Conservation (phyloP, 1,140 invertebrate genomes). For the Drosophila oshimai region DNA sequence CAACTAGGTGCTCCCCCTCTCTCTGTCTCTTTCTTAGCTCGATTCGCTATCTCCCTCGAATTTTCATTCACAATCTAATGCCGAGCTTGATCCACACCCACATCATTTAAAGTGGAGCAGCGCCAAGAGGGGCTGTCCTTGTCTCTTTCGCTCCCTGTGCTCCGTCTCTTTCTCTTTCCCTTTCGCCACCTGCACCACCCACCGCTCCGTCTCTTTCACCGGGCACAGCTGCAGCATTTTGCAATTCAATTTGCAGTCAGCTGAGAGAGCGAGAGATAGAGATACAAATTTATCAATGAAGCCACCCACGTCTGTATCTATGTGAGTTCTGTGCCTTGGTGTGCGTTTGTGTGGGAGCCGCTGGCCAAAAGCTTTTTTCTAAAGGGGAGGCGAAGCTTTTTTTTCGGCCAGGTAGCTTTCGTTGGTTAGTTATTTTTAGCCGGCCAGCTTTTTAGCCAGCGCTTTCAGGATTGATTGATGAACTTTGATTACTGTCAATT, state of each 20-base stretch:
- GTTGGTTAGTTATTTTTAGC: constrained; percentile 62
- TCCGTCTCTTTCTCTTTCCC: neutral
- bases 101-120: constrained; percentile 46
- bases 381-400: constrained; percentile 20
- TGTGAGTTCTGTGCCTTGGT: neutral
- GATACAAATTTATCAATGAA: constrained; percentile 76
- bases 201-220: neutral
- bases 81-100: constrained; percentile 42
- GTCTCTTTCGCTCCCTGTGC: neutral
- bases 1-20: neutral
- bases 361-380: constrained; percentile 32
- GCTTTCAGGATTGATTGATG: constrained; percentile 36
- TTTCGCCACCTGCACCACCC: constrained; percentile 18
- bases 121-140: constrained; percentile 21
- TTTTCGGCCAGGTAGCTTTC: constrained; percentile 18
- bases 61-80: constrained; percentile 52
- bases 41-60: constrained; percentile 11
- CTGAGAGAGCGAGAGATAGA: constrained; percentile 9
- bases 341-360: constrained; percentile 3
- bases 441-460: constrained; percentile 16
- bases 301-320: constrained; percentile 58
- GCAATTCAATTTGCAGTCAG: constrained; percentile 77
- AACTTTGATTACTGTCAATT: neutral
- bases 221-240: constrained; percentile 66
- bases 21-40: constrained; percentile 6